Evolutionary conservation across 2,113 vertebrate genomes (phyloP), one percentile per base, ranked within the genome.

Genomic region (Propithecus coquereli): DNA sequence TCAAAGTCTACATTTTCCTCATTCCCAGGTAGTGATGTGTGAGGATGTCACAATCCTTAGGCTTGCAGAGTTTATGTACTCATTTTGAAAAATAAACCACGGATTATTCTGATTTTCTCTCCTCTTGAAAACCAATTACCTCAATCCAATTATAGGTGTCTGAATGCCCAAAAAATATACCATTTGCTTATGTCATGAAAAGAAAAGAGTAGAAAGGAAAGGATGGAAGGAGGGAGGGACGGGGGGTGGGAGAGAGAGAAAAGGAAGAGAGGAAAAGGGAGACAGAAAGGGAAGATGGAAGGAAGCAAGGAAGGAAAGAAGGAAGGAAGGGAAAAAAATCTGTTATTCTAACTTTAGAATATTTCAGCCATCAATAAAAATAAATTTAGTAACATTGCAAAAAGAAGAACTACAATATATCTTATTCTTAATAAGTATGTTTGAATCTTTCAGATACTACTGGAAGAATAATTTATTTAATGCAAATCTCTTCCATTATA

Each of bases 201-300:
- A 1, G 61, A 73, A 8, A 94, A 32, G 27, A 90, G 80, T n/a
- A 47, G 82, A 96, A 76, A 96, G 79, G 2, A 90, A 77, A 54
- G 3, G 14, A 63, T 17, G 23, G 10, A 47, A 76, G 95, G 66
- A 95, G 83, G 2, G 83, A 74, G 59, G 2, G 14, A 52, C 17
- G 4, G 14, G 37, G 32, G 32, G 2, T 6, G 25, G 11, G 50
- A 34, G 50, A 30, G 45, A 37, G 45, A 23, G 12, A 32, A 45
- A 6, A 8, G 25, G 3, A 12, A 43, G 2, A 22, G 8, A 34
- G 8, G 10, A 23, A 23, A 7, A 57, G 20, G 18, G n/a, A 73
- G 14, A 57, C 22, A 57, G 12, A 5, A 52, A 52, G 50, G 50
- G 14, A 52, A 52, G 1, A 66, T 18, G 25, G 9, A 9, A 3